These are phyloP conservation scores for Drosophila testacea DNA, from an alignment of 2,888 invertebrate species.

Conservation along the genomic window DNA sequence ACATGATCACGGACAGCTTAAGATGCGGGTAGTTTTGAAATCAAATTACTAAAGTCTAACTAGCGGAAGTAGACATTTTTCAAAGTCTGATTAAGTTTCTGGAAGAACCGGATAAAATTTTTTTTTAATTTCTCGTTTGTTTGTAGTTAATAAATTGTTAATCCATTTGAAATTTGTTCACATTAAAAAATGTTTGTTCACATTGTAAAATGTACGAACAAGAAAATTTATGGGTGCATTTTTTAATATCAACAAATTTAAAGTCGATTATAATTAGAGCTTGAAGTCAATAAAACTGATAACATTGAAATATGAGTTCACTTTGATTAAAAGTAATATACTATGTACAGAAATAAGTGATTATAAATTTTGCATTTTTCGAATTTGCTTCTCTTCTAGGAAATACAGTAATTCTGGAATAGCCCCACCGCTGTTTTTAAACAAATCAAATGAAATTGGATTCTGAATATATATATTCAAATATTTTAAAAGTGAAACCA, in stretches of 20 bases:
- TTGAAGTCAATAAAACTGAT: background rate
- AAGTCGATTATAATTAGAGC: background rate
- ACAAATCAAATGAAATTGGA: background rate
- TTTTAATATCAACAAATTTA: too few relatives aligned
- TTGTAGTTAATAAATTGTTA: too few relatives aligned
- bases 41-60: background rate
- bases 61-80: background rate
- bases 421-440: too few relatives aligned
- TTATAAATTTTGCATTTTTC: background rate
- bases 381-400: too few relatives aligned
- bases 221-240: too few relatives aligned
- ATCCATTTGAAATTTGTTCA: too few relatives aligned
- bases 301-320: conserved; percentile 2
- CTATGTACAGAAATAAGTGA: background rate
- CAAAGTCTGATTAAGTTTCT: background rate
- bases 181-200: too few relatives aligned
- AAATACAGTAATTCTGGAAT: background rate
- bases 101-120: background rate
- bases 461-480: too few relatives aligned
- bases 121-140: too few relatives aligned
- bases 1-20: background rate
- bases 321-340: background rate
- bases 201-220: too few relatives aligned
- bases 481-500: background rate
- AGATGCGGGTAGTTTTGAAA: conserved; percentile 3